phyloP scores from a whole-genome alignment of 2,113 vertebrate genomes.

The Chionomys nivalis region DNA sequence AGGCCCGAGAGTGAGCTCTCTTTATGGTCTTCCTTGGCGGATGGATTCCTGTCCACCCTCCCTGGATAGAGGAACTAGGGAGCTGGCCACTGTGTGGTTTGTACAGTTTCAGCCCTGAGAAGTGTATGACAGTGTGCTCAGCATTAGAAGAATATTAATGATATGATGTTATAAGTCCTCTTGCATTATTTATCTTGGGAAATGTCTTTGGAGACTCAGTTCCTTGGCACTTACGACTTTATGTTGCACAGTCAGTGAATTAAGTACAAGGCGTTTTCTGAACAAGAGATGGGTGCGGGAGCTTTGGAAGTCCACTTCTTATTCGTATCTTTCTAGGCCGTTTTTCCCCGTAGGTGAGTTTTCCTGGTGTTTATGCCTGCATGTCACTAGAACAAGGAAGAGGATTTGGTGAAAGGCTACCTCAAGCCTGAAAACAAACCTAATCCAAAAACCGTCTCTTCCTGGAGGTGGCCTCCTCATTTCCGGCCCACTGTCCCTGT shows the following conservation, averaged over 20 bases:
- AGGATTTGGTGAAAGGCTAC: neutral
- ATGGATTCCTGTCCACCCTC: neutral
- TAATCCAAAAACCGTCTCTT: neutral
- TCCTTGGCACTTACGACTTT: neutral
- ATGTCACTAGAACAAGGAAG: neutral
- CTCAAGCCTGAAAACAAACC: neutral
- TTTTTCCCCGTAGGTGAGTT: neutral
- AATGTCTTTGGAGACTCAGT: slow-evolving; percentile 15
- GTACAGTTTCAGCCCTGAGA: neutral
- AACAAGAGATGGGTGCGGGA: neutral
- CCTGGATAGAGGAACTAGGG: neutral
- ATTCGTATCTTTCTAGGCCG: neutral
- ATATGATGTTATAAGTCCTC: neutral
- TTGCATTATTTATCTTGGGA: slow-evolving; percentile 30
- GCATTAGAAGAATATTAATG: neutral
- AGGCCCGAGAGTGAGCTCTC: neutral
- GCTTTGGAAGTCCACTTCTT: neutral
- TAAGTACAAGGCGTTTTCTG: slow-evolving; percentile 29
- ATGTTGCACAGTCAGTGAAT: neutral
- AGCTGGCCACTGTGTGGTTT: neutral
- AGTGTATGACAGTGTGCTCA: neutral
- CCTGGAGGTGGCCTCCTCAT: slow-evolving; percentile 23
- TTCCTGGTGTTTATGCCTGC: neutral
- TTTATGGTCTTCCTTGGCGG: neutral
- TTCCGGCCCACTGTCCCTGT: neutral